Percentiles rank a stretch among this genome's conserved stretches.
phyloP scores from a whole-genome alignment of 2,888 invertebrate species.

The Troides oblongomaculatus region DNA sequence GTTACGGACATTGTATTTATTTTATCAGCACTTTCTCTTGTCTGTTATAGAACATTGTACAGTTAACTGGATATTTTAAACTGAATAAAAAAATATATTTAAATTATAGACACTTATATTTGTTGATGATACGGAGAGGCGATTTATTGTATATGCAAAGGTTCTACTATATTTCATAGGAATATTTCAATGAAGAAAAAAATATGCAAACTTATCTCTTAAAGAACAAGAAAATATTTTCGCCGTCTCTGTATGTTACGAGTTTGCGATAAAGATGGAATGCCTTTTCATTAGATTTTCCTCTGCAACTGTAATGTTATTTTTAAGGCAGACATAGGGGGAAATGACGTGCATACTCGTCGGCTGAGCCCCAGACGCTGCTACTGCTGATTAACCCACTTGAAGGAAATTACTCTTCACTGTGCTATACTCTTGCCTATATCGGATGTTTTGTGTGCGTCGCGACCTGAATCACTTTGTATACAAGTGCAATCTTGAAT shows the following conservation, averaged over 20 bases:
- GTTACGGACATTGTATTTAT: no score
- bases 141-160: no score
- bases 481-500: constrained; percentile 33
- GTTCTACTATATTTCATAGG: no score
- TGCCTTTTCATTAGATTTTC: constrained; percentile 18
- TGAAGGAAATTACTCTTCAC: constrained; percentile 68
- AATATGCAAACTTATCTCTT: neutral
- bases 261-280: constrained; percentile 3
- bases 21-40: neutral
- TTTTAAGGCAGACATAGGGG: constrained; percentile 37
- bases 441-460: constrained; percentile 41
- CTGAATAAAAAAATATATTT: no score
- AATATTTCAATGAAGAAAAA: neutral
- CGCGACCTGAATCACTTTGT: constrained; percentile 37
- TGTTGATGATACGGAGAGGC: no score
- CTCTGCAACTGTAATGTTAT: constrained; percentile 37
- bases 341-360: constrained; percentile 25
- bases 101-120: no score
- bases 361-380: constrained; percentile 32
- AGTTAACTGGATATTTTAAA: no score
- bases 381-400: constrained; percentile 54
- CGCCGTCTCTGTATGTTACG: neutral
- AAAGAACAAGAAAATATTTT: neutral
- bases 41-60: no score
- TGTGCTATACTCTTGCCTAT: constrained; percentile 35